Evolutionary conservation across 2,888 invertebrate species (phyloP), one percentile per base, ranked within the genome.

Genomic region (Zygogramma bicolorata): DNA sequence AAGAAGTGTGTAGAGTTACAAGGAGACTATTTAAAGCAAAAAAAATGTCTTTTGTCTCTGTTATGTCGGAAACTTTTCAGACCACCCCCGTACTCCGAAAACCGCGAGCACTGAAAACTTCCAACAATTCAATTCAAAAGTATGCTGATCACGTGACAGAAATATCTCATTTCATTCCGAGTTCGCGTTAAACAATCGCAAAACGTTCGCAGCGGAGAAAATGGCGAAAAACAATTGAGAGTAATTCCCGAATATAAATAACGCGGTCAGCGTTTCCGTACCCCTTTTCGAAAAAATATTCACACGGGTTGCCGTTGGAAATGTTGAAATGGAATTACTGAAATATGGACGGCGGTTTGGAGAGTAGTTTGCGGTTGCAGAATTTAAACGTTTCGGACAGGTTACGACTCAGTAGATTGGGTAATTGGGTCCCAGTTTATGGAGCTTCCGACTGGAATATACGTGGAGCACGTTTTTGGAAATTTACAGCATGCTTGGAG

Each of bases 171-270:
- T 59, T 40, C 20, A 46, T 38, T 46, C 10, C 15, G 22, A 20
- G 25, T 5, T 27, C n/a, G 25, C 42, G 18, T 27, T 59, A 15
- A 34, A 59, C 29, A 60, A 22, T 61, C 34, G 15, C 25, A 40
- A 25, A 27, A 42, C n/a, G 22, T 25, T 18, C 3, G 10, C 63
- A 18, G 29, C 13, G 13, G 25, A 29, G 13, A 5, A 22, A 18
- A 8, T 13, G 27, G 31, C 42, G 29, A n/a, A 18, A 46, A 63
- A 63, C 63, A 46, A 63, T 62, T 62, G 27, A 18, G 49, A 27
- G 15, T 63, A 63, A 63, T 63, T 46, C 29, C 15, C 63, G 18
- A 15, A 63, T 27, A 46, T 40, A 25, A 13, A 63, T 46, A 46
- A 46, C 5, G 22, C 6, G 29, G 49, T 63, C 46, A 49, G 46